Percentiles rank a stretch among this genome's conserved stretches.
Conservation (phyloP, 2,113 vertebrate species). For the Pipra filicauda region DNA sequence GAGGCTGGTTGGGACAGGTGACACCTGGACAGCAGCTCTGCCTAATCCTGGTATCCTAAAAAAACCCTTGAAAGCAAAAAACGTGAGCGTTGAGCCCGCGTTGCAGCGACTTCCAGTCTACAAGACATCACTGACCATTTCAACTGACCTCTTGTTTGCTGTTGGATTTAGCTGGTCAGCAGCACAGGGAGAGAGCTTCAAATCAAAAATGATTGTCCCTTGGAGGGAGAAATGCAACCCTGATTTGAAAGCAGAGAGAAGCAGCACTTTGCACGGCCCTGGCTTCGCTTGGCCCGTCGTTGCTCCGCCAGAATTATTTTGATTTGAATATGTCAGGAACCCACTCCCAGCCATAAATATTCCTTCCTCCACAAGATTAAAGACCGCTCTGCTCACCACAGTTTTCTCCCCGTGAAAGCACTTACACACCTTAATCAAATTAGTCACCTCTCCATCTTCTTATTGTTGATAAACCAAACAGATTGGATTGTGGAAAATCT, state of each 20-base stretch:
- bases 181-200: neutral
- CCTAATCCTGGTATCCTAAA: neutral
- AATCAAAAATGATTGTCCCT: neutral
- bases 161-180: neutral
- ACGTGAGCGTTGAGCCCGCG: fast-evolving
- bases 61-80: fast-evolving
- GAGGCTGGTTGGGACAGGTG: fast-evolving
- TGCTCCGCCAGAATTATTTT: constrained; percentile 24
- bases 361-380: constrained; percentile 40
- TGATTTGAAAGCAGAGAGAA: constrained; percentile 1
- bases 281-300: neutral
- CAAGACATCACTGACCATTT: fast-evolving
- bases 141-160: neutral
- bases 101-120: neutral
- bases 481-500: neutral
- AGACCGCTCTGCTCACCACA: constrained; percentile 19
- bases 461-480: neutral
- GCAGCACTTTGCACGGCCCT: neutral
- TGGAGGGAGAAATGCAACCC: neutral
- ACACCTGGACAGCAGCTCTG: neutral
- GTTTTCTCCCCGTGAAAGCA: constrained; percentile 11
- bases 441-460: constrained; percentile 51
- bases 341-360: constrained; percentile 19
- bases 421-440: constrained; percentile 51
- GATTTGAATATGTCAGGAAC: constrained; percentile 47